Base-by-base conservation (phyloP, 2,797 vertebrate genomes). In the Lates japonicus region DNA sequence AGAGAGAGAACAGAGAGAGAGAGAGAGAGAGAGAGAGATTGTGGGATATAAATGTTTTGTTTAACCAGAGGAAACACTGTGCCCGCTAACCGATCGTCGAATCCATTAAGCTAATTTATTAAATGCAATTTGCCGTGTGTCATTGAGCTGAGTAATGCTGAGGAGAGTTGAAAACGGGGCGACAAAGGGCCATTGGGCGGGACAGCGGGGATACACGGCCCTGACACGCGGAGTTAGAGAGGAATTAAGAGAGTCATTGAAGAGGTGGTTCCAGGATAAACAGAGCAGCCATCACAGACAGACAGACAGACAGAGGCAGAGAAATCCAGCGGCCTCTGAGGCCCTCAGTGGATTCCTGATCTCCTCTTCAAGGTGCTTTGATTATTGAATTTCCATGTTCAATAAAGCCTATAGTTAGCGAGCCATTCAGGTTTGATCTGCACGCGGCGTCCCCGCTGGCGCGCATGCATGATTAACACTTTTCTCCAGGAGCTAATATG, bases 91-190 rank as follows among this genome's bases (percentile, higher is more conserved):
- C 95, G 96, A 96, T 97, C 96, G 96, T 94, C 87, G 96, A 96
- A 97, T 97, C 97, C 96, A 98, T 97, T 97, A 97, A 95, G 94
- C 94, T 97, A 95, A 97, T 97, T 98, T 97, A 97, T 98, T 97
- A 97, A 97, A 96, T 91, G 95, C 96, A 96, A 95, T 97, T 97
- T 97, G 96, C 96, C 94, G 95, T 96, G 95, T 97, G 95, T 96
- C 96, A 95, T 96, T 96, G 96, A 96, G 95, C 95, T 94, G 96
- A 96, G 95, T 96, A 95, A 97, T 96, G 96, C 95, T 94, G 93
- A 80, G 93, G 94, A 93, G 94, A 95, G 94, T 76, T 89, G 93
- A 89, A 91, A 93, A 92, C 88, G 84, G 90, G 92, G 89, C 92
- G 93, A 93, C 94, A 59, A 81, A 80, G 90, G 92, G 91, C 93